Evolutionary conservation across 2,113 vertebrate species (phyloP).

Genomic region (Amia ocellicauda): DNA sequence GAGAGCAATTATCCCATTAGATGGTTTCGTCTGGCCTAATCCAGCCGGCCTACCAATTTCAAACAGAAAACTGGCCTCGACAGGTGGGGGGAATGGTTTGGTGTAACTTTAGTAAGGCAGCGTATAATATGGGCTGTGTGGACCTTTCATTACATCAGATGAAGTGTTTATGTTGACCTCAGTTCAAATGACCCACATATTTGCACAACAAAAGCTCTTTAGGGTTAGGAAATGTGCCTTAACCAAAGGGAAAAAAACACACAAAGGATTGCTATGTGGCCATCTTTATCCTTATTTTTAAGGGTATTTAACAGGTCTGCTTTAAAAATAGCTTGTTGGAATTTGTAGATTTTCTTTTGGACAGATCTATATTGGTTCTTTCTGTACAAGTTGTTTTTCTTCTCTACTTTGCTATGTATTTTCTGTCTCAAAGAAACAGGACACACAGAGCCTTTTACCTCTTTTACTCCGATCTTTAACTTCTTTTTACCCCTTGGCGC

Average conservation of each 20-base stretch:
- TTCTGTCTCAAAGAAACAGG: no score
- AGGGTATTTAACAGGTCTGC: no score
- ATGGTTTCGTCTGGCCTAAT: conserved; percentile 47
- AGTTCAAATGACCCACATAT: conserved; percentile 45
- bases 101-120: conserved; percentile 47
- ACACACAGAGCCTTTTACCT: no score
- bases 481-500: no score
- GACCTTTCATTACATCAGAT: conserved; percentile 40
- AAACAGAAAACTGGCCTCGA: conserved; percentile 40
- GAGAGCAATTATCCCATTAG: conserved; percentile 54
- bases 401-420: no score
- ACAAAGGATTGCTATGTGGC: no score
- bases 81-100: conserved; percentile 46
- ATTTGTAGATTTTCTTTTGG: no score
- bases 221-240: conserved; percentile 42
- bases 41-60: conserved; percentile 43
- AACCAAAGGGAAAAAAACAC: conserved; percentile 29
- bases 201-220: conserved; percentile 52
- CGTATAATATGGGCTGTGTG: conserved; percentile 25
- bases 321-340: no score
- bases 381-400: no score
- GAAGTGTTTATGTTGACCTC: conserved; percentile 46
- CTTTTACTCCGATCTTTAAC: no score
- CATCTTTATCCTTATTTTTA: no score
- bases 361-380: no score